These are phyloP conservation scores for Zaprionus nigranus DNA, from an alignment of 1,140 invertebrate genomes.

Conservation along the genomic window DNA sequence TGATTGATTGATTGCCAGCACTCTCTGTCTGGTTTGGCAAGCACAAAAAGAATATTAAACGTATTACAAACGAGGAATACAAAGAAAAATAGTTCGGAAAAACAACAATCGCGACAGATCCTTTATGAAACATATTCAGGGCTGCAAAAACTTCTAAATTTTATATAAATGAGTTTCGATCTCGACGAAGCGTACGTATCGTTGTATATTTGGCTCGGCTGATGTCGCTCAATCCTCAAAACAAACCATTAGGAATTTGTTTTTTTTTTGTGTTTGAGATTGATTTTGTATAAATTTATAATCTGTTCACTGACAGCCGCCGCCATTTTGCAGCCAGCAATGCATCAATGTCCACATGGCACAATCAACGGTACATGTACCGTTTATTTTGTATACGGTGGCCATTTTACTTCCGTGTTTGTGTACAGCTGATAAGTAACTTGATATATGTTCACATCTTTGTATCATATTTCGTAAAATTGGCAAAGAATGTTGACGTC, in stretches of 20 bases:
- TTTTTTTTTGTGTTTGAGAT: constrained; percentile 25
- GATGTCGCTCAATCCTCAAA: constrained; percentile 30
- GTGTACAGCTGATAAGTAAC: constrained; percentile 31
- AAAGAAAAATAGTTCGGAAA: constrained; percentile 38
- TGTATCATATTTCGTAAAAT: constrained; percentile 25
- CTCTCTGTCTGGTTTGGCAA: constrained; percentile 29
- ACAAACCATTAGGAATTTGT: constrained; percentile 23
- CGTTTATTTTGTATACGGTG: constrained; percentile 40
- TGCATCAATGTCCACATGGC: constrained; percentile 31
- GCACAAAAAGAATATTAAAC: constrained; percentile 42
- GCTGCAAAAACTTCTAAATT: constrained; percentile 37
- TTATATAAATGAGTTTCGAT: constrained; percentile 31
- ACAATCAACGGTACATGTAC: constrained; percentile 38
- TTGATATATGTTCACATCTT: constrained; percentile 30
- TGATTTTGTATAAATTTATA: constrained; percentile 17
- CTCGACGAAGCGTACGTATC: constrained; percentile 21
- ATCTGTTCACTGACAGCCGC: constrained; percentile 29
- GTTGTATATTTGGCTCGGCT: constrained; percentile 15
- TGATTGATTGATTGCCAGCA: constrained; percentile 33
- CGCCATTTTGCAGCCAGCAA: constrained; percentile 46
- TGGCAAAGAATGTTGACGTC: constrained; percentile 30
- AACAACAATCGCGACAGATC: constrained; percentile 26
- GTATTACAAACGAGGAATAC: constrained; percentile 41
- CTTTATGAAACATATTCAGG: constrained; percentile 18
- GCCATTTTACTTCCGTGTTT: constrained; percentile 64